Percentiles rank a stretch among this genome's conserved stretches.
Conservation (phyloP, 2,797 vertebrate genomes). For the Kryptolebias ocellatus region DNA sequence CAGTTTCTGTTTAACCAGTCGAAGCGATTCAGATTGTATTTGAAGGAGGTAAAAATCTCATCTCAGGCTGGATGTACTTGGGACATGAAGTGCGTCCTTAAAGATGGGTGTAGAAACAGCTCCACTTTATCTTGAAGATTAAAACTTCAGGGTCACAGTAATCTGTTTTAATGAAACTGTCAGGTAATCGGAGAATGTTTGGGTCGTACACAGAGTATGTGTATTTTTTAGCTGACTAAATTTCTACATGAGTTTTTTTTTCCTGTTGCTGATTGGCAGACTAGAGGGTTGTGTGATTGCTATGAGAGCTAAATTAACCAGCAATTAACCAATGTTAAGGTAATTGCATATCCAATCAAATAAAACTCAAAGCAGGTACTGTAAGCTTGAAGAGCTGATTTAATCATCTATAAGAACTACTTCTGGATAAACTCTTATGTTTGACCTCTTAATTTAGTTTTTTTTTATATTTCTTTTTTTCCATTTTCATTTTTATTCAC, state of each 20-base stretch:
- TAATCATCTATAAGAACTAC: conserved; percentile 61
- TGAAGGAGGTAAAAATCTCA: conserved; percentile 64
- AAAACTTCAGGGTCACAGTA: conserved; percentile 66
- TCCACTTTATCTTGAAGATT: conserved; percentile 68
- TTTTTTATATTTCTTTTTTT: neutral
- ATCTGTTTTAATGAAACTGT: conserved; percentile 73
- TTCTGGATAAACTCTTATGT: conserved; percentile 37
- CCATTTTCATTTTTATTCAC: conserved; percentile 18
- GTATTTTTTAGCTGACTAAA: conserved; percentile 14
- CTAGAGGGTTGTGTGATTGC: conserved; percentile 74
- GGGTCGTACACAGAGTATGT: conserved; percentile 26
- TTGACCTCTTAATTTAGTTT: conserved; percentile 44
- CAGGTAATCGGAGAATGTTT: conserved; percentile 57
- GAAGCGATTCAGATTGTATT: conserved; percentile 70
- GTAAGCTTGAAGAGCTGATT: conserved; percentile 64
- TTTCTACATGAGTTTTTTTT: conserved; percentile 50
- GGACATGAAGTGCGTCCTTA: conserved; percentile 66
- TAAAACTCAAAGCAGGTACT: conserved; percentile 70
- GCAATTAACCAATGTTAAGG: conserved; percentile 81
- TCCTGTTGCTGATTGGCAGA: conserved; percentile 73
- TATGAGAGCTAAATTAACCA: conserved; percentile 76
- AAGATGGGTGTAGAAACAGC: conserved; percentile 58
- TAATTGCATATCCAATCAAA: conserved; percentile 81
- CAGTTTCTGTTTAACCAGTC: conserved; percentile 76
- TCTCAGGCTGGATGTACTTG: conserved; percentile 61